Evolutionary conservation across 2,797 vertebrate genomes (phyloP), one percentile per base, ranked within the genome.

Genomic region (Bradypodion pumilum): DNA sequence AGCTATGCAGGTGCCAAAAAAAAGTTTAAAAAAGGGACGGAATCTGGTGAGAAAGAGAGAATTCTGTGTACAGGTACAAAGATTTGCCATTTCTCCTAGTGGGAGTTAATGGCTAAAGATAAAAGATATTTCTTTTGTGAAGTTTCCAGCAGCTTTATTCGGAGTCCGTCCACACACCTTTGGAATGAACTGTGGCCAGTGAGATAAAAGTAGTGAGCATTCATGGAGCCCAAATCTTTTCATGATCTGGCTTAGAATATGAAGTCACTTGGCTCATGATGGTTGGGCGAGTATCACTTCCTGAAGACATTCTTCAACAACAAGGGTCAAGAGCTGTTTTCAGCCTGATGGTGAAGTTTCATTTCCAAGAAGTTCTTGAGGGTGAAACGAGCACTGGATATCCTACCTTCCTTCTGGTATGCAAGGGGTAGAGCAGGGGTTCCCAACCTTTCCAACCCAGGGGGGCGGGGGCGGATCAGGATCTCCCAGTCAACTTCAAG

Each of bases 1-100:
- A 95, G 95, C 95, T 96, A 94, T 96, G 95, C 96, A 96, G 96
- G 96, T 96, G 95, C 95, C 95, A 95, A 95, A 94, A 94, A 88
- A 91, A 62, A 56, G 59, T 85, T 89, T 79, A 87, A 85, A 82
- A 56, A 82, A 91, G 25, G 63, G 62, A 86, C 89, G 80, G 88
- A 85, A 82, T 84, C 90, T 49, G 77, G 69, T 93, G 85, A 89
- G 80, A 89, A 85, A 86, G 88, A 92, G 49, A 93, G 90, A 94
- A 88, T 92, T 93, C 85, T 94, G 93, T 96, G 94, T 95, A 95
- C 91, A 95, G 95, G 94, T 96, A 92, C 91, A 92, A 95, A 82
- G 92, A 95, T 89, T 92, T 95, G 92, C 96, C 96, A 96, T 96
- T 94, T 95, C 95, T 96, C 95, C 95, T 94, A 91, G 87, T 94